Evolutionary conservation across 2,888 invertebrate genomes (phyloP).

Genomic region (Linhomoeus sp.): DNA sequence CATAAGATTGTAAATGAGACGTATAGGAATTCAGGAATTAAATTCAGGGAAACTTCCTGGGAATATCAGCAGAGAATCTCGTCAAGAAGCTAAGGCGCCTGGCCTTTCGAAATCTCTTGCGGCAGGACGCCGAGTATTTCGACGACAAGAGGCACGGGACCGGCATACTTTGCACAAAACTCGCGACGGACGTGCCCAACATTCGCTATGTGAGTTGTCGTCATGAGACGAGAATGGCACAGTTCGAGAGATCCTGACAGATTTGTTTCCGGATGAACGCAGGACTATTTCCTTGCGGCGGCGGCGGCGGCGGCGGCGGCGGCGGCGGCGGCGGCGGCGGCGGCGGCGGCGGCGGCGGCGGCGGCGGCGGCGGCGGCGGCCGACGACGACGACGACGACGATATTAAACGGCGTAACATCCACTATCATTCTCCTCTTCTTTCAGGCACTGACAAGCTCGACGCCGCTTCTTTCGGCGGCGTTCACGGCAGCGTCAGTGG

Average conservation of each 20-base stretch:
- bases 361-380: too few species aligned
- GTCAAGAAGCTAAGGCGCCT: slow-evolving; percentile 29
- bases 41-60: slow-evolving; percentile 26
- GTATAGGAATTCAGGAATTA: too few species aligned
- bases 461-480: neutral
- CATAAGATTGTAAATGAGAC: too few species aligned
- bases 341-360: neutral
- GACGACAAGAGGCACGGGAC: slow-evolving; percentile 30
- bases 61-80: slow-evolving; percentile 28
- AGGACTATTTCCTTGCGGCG: too few species aligned
- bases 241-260: too few species aligned
- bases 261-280: too few species aligned
- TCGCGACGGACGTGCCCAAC: slow-evolving; percentile 34
- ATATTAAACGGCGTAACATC: too few species aligned
- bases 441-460: neutral
- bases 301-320: too few species aligned
- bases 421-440: too few species aligned
- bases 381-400: too few species aligned
- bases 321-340: neutral
- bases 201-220: slow-evolving; percentile 28
- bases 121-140: slow-evolving; percentile 34
- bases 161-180: slow-evolving; percentile 30
- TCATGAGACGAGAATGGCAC: too few species aligned
- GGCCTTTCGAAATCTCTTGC: slow-evolving; percentile 31
- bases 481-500: slow-evolving; percentile 17